Base-by-base conservation (phyloP, 2,113 vertebrate genomes). In the Eupsittula cactorum region DNA sequence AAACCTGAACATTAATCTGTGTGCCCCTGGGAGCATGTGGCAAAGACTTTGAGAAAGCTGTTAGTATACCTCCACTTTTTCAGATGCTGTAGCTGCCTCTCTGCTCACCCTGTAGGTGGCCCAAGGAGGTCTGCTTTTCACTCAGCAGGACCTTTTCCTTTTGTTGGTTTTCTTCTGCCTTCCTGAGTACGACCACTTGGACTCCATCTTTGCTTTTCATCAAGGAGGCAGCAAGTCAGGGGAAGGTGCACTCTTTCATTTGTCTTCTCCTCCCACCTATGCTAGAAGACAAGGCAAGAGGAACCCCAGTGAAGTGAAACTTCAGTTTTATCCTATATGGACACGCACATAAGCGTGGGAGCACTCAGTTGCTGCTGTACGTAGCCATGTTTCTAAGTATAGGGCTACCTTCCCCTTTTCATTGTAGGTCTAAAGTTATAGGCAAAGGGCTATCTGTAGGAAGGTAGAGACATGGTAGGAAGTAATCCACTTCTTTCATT, bases 181-280 rank as follows among this genome's bases (percentile, higher is more conserved):
- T 78, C 25, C 23, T 1, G 0, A 35, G 29, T 1, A 0, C 13
- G 37, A 92, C 21, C 0, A 2, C 20, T n/a, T 52, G 52, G 33
- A 62, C 19, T 55, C 10, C 2, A 2, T 13, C 47, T 75, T 78
- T 50, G 28, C 27, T 11, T 76, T 80, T 52, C 44, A 65, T 29
- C 3, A 63, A 57, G 29, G 52, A 27, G 13, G 18, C 13, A 68
- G 37, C 10, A 74, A 77, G 11, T 37, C 15, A 52, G 29, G 47
- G 37, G 29, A 76, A 86, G 42, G 10, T 49, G 27, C 41, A 7
- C 10, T 62, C 13, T 31, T 90, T 21, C 16, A 27, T 31, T 44
- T 70, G 49, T 59, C 33, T 68, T 70, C 11, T 10, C 21, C 9
- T 70, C 70, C 9, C 29, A 68, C 9, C 13, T 78, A 29, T 37